A percentile compares a stretch with the other conserved stretches of the same genome.
Conservation (phyloP, 2,797 vertebrate genomes). For the Premnoplex brunnescens region DNA sequence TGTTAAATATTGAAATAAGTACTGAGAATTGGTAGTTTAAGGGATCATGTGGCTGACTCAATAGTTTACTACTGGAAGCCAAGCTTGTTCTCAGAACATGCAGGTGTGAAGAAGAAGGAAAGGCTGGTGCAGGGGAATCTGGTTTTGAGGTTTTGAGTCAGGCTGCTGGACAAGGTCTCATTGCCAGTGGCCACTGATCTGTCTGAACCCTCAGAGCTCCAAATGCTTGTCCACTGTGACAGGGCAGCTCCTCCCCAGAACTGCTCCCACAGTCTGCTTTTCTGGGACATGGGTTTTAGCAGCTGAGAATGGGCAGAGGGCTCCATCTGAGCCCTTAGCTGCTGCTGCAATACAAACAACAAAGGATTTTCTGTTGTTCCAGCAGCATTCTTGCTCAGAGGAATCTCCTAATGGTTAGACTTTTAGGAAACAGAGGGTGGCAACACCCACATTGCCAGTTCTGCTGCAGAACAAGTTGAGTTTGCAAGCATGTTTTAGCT, state of each 20-base stretch:
- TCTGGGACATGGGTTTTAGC: neutral
- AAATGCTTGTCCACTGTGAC: neutral
- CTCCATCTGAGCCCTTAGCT: neutral
- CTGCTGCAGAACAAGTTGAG: neutral
- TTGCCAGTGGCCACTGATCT: neutral
- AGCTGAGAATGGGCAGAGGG: neutral
- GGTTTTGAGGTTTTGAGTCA: neutral
- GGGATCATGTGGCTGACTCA: neutral
- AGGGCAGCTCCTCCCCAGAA: neutral
- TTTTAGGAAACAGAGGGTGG: neutral
- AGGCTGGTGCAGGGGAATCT: fast-evolving
- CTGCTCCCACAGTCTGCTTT: neutral
- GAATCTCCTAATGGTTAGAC: neutral
- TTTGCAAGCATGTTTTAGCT: neutral
- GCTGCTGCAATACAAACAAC: neutral
- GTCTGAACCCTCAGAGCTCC: neutral
- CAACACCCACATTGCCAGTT: neutral
- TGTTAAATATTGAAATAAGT: neutral
- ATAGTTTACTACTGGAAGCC: neutral
- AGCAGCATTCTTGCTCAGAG: neutral
- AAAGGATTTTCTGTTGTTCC: neutral
- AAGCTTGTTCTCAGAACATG: neutral
- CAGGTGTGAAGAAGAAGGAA: neutral
- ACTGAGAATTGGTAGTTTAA: neutral
- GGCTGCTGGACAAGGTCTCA: neutral